A percentile compares a stretch with the other conserved stretches of the same genome.
phyloP scores from a whole-genome alignment of 1,140 invertebrate species.

The Drosophila parabipectinata region DNA sequence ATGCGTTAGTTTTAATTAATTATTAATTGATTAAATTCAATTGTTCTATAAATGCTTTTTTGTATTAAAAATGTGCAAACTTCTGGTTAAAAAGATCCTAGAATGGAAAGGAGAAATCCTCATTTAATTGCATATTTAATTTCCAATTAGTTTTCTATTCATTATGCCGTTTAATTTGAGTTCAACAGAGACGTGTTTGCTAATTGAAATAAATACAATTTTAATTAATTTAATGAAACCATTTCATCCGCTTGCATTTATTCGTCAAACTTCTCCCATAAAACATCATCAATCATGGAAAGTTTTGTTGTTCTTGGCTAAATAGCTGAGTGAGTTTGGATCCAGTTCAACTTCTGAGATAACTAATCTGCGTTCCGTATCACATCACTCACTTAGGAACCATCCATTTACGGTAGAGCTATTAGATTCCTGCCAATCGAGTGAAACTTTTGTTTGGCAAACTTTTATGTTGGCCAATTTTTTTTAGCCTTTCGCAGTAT shows the following conservation, averaged over 20 bases:
- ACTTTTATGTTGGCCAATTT: slow-evolving; percentile 30
- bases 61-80: background rate
- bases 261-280: slow-evolving; percentile 11
- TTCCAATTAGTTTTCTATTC: slow-evolving; percentile 7
- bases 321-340: slow-evolving; percentile 24
- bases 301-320: slow-evolving; percentile 15
- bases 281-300: slow-evolving; percentile 30
- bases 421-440: slow-evolving; percentile 23
- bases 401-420: slow-evolving; percentile 19
- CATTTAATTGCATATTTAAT: background rate
- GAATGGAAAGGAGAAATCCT: background rate
- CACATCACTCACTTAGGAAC: slow-evolving; percentile 37
- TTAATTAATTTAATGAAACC: slow-evolving; percentile 26
- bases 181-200: background rate
- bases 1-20: background rate
- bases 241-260: slow-evolving; percentile 9
- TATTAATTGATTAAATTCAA: background rate
- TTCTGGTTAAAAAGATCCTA: background rate
- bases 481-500: slow-evolving; percentile 2
- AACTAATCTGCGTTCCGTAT: slow-evolving; percentile 33
- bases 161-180: background rate
- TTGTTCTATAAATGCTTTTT: background rate
- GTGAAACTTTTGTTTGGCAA: slow-evolving; percentile 17
- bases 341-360: background rate
- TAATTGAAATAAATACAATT: slow-evolving; percentile 24